Evolutionary conservation across 2,113 vertebrate species (phyloP), one percentile per base, ranked within the genome.

Genomic region (Pleuronectes platessa): DNA sequence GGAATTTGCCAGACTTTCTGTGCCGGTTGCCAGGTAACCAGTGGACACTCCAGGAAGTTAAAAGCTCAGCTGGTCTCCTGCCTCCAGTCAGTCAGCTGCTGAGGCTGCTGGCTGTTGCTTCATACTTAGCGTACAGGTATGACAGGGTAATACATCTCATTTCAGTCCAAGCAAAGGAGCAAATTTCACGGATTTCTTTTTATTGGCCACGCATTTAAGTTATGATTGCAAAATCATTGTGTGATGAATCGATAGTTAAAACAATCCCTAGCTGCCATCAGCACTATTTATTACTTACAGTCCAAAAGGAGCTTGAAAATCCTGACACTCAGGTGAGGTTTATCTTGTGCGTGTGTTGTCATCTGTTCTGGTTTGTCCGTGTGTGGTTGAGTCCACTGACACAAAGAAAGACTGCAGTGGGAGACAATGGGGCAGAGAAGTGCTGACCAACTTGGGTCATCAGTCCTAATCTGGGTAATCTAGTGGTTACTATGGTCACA

Each of bases 401-500:
- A 10, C 42, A 74, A 27, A 85, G 23, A 61, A 37, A 66, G 56
- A 12, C 35, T 71, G 71, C 67, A 21, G 49, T 62, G 60, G 55
- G 40, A 42, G 64, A 88, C 58, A 69, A 53, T 61, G 68, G 20
- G 23, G 15, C 27, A 73, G 26, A 74, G 53, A 72, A 74, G n/a
- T 55, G 76, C 73, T 87, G 81, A 86, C 42, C 66, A 67, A 76
- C 56, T 45, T 37, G 18, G 51, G 31, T 49, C 40, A 70, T 81
- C 73, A 70, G 0, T 64, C 15, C 63, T 91, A 89, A 89, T 91
- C 83, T 58, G 67, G 13, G 47, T 89, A 83, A 91, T 91, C 89
- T 61, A 77, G 21, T 66, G 23, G 77, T 84, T 65, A 49, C 83
- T 86, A 65, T 65, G 68, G 81, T 75, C 79, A 71, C 76, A 61